Percentiles rank a stretch among this genome's conserved stretches.
phyloP scores from a whole-genome alignment of 2,888 invertebrate genomes.

The Sinelater perroti region DNA sequence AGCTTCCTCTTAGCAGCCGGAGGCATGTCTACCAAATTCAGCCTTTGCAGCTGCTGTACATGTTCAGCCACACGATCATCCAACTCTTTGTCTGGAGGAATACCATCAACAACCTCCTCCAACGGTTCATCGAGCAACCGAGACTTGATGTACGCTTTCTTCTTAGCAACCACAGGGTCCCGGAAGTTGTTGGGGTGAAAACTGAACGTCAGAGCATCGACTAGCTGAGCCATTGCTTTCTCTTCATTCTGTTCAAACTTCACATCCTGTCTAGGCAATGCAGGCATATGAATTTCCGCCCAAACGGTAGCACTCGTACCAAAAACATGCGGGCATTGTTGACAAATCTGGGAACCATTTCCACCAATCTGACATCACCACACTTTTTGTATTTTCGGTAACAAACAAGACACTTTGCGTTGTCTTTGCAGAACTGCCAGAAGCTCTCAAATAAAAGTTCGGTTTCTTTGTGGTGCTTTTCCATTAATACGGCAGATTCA shows the following conservation, averaged over 20 bases:
- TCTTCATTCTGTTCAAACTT: constrained; percentile 12
- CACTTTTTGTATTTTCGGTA: constrained; percentile 18
- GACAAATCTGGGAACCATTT: constrained; percentile 30
- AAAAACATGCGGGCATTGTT: constrained; percentile 30
- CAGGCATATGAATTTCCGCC: neutral
- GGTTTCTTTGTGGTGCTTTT: constrained; percentile 22
- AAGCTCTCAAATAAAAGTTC: constrained; percentile 24
- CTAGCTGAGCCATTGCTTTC: constrained; percentile 15
- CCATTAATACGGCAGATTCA: constrained; percentile 19
- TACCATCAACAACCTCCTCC: constrained; percentile 14
- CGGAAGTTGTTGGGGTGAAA: constrained; percentile 25
- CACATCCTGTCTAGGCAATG: neutral
- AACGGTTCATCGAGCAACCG: constrained; percentile 22
- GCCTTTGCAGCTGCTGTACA: neutral
- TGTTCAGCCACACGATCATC: constrained; percentile 9
- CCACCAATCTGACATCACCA: constrained; percentile 25
- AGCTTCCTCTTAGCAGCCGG: constrained; percentile 1
- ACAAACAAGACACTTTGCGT: constrained; percentile 25
- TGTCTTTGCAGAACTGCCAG: constrained; percentile 33
- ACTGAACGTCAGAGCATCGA: constrained; percentile 29
- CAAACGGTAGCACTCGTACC: constrained; percentile 21
- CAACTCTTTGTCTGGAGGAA: constrained; percentile 14
- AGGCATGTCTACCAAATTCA: neutral
- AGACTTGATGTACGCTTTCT: constrained; percentile 29
- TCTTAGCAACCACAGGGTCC: constrained; percentile 25